A percentile compares a stretch with the other conserved stretches of the same genome.
These are phyloP conservation scores for Bombus confusus DNA, from an alignment of 1,140 invertebrate species.

Conservation along the genomic window DNA sequence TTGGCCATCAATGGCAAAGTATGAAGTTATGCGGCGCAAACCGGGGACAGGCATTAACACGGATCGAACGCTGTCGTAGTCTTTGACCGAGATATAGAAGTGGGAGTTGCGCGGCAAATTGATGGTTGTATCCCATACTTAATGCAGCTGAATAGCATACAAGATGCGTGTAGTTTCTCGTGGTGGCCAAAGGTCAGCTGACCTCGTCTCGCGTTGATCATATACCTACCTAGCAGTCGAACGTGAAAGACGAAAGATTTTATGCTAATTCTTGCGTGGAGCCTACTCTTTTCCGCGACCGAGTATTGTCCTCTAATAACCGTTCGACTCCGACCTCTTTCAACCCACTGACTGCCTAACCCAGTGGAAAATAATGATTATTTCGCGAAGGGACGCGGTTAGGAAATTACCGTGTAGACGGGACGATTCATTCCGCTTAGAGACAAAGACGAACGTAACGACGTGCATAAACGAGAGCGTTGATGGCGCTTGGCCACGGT, in stretches of 20 bases:
- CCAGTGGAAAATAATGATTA: constrained; percentile 59
- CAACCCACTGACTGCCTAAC: constrained; percentile 48
- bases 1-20: constrained; percentile 5
- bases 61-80: neutral
- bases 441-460: constrained; percentile 14
- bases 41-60: neutral
- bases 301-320: constrained; percentile 76
- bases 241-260: constrained; percentile 68
- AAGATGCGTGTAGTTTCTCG: constrained; percentile 53
- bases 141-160: constrained; percentile 48
- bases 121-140: constrained; percentile 51
- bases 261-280: constrained; percentile 74
- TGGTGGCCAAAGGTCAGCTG: constrained; percentile 22
- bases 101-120: constrained; percentile 44
- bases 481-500: neutral
- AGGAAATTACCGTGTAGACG: constrained; percentile 62
- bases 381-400: constrained; percentile 46
- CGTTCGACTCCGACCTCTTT: constrained; percentile 41
- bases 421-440: neutral
- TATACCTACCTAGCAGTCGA: constrained; percentile 46
- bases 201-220: constrained; percentile 61
- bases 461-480: neutral
- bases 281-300: constrained; percentile 50
- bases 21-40: constrained; percentile 28
- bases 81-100: constrained; percentile 4